These are phyloP conservation scores for Anoplopoma fimbria DNA, from an alignment of 2,113 vertebrate species.

Conservation along the genomic window DNA sequence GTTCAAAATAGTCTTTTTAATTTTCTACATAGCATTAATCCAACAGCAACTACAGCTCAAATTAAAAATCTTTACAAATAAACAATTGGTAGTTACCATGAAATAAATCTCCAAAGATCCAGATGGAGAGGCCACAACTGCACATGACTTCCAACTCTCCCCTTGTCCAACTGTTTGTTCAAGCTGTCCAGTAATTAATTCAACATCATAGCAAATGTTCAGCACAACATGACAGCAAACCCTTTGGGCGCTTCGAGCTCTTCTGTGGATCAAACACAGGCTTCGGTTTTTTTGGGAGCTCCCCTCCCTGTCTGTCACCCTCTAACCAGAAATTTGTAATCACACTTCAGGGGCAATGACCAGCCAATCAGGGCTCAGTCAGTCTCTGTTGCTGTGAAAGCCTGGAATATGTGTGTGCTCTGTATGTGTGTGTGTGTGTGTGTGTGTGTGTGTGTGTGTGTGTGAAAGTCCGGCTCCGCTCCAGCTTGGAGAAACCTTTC, in stretches of 20 bases:
- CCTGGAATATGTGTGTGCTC: constrained; percentile 12
- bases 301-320: constrained; percentile 41
- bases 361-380: constrained; percentile 59
- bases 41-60: not conserved
- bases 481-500: constrained; percentile 68
- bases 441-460: constrained; percentile 28
- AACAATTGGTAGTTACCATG: constrained; percentile 74
- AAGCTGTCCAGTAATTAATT: constrained; percentile 27
- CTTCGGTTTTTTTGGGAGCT: constrained; percentile 18
- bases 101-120: constrained; percentile 77
- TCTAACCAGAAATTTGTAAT: constrained; percentile 29
- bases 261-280: constrained; percentile 38
- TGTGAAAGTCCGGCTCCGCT: constrained; percentile 41
- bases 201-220: constrained; percentile 32
- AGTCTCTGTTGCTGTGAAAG: constrained; percentile 60
- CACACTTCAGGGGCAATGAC: constrained; percentile 40
- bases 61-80: constrained; percentile 10
- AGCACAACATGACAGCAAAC: constrained; percentile 32
- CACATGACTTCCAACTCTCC: constrained; percentile 64
- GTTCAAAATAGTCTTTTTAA: not conserved
- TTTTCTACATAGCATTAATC: not conserved
- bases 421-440: constrained; percentile 19
- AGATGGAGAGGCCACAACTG: constrained; percentile 77
- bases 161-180: constrained; percentile 35
- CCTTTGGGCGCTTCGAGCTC: constrained; percentile 6